Conservation (phyloP, 2,113 vertebrate genomes). For the Gallinago media region DNA sequence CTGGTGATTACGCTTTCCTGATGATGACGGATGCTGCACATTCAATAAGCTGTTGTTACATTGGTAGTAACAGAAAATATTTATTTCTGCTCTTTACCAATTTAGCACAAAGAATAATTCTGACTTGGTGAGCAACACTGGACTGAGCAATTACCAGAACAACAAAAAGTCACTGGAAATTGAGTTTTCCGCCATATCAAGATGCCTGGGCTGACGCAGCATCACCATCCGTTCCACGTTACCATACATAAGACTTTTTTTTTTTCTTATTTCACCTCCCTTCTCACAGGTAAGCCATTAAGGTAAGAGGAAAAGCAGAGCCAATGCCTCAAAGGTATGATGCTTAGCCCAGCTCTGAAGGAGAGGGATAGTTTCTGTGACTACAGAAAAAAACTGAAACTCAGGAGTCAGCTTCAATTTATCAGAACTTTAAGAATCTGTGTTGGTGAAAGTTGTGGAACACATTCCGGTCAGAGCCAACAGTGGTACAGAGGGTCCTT, state of each 20-base stretch:
- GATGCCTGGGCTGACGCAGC: not conserved
- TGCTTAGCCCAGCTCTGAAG: not conserved
- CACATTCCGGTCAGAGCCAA: not conserved
- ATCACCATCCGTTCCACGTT: accelerated
- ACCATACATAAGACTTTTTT: accelerated
- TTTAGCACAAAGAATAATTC: not conserved
- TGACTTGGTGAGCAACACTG: not conserved
- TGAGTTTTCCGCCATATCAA: accelerated
- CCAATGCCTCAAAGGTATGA: not conserved
- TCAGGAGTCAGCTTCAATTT: not conserved
- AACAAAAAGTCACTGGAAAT: not conserved
- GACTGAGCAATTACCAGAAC: not conserved
- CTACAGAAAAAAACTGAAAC: not conserved
- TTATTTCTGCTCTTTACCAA: not conserved
- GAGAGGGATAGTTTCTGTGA: not conserved
- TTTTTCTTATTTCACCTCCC: not conserved
- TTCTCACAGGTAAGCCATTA: not conserved
- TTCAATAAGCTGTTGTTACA: not conserved
- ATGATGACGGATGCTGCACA: not conserved
- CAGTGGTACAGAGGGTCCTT: accelerated
- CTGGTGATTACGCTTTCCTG: not conserved
- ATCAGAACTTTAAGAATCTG: not conserved
- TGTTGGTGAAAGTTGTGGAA: not conserved
- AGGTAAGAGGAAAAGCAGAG: not conserved
- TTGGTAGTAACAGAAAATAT: not conserved